Evolutionary conservation across 2,888 invertebrate species (phyloP), one percentile per base, ranked within the genome.

Genomic region (Conistra vaccinii): DNA sequence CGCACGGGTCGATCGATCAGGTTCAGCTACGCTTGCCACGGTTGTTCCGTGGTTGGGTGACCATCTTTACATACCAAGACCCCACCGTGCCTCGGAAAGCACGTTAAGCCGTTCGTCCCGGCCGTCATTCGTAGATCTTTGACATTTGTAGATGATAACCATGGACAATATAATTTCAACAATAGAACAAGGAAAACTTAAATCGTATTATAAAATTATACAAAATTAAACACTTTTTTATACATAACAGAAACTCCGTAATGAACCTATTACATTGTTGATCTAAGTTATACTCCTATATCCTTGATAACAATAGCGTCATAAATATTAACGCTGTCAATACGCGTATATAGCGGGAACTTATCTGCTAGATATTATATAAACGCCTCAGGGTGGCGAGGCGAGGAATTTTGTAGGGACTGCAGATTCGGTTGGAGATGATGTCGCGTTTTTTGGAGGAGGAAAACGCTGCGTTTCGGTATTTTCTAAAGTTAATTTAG

Each of bases 251-350:
- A 83, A 39, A 48, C n/a, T 55, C 5, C 1, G 45, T 81, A 84
- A 81, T 79, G 73, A 86, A 68, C 48, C 78, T 58, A 86, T 85
- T 81, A 83, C 65, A 75, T 17, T 73, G 85, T 85, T 83, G 76
- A 87, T 87, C 63, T 78, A 87, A 88, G 76, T 85, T 83, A 76
- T 68, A 62, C 62, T 65, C 35, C 53, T 53, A 61, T 42, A 55
- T 61, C 51, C 84, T 65, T 89, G 95, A 96, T 95, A 96, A 96
- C 95, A 95, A 96, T 94, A 91, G 92, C 89, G 92, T 93, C 93
- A 96, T 96, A 96, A 96, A 96, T 96, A 95, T 95, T 94, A 92
- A 91, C 87, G 91, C 94, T 96, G 96, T 96, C 96, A 96, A 96
- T 96, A 96, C 93, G 89, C 89, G 88, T 93, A 93, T 91, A 93